Conservation (phyloP, 2,888 invertebrate genomes). For the Tanytarsus gracilentus region DNA sequence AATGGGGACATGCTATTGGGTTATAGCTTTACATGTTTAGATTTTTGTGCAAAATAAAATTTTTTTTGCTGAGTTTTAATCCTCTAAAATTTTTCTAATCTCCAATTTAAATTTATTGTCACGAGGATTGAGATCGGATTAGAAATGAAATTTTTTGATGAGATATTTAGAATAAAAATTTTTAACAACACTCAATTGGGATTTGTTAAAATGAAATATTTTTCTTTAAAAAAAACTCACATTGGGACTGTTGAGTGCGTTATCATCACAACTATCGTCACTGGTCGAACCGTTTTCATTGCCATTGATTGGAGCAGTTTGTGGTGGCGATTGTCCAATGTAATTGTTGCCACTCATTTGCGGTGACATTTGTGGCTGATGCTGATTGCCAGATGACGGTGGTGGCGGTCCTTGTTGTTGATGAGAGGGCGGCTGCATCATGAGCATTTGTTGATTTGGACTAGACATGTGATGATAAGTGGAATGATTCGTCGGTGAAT, state of each 20-base stretch:
- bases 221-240: neutral
- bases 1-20: too few species aligned
- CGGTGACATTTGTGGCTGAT: conserved; percentile 41
- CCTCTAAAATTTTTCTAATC: too few species aligned
- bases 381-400: conserved; percentile 36
- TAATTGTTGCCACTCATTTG: conserved; percentile 27
- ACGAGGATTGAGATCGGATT: too few species aligned
- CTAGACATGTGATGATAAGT: conserved; percentile 29
- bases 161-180: too few species aligned
- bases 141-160: too few species aligned
- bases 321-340: conserved; percentile 49
- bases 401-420: conserved; percentile 41
- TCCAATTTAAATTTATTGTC: too few species aligned
- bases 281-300: conserved; percentile 61
- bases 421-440: conserved; percentile 45
- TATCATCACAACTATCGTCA: conserved; percentile 83
- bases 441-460: conserved; percentile 39
- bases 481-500: conserved; percentile 28
- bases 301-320: conserved; percentile 50
- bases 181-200: too few species aligned
- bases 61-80: too few species aligned
- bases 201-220: neutral
- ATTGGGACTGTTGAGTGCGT: conserved; percentile 49
- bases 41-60: too few species aligned
- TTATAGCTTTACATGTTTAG: too few species aligned